Percentiles rank a stretch among this genome's conserved stretches.
These are phyloP conservation scores for Astropecten irregularis DNA, from an alignment of 53 echinoderm and acorn worm genomes.

Conservation along the genomic window DNA sequence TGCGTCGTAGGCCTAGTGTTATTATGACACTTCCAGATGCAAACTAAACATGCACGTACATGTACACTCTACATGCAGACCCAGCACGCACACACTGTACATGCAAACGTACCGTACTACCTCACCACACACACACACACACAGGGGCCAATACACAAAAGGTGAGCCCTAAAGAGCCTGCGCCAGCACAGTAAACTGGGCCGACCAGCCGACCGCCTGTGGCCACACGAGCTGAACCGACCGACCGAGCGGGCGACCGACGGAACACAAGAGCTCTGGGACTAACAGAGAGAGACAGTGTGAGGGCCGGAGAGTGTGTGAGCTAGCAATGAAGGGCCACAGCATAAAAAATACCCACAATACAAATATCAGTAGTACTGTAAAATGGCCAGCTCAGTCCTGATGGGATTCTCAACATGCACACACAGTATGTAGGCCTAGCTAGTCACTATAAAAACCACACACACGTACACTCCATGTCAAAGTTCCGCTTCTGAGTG, in stretches of 20 bases:
- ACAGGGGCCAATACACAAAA: constrained; percentile 46
- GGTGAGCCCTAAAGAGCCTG: constrained; percentile 33
- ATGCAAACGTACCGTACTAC: too few relatives aligned
- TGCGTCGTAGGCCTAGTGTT: constrained; percentile 18
- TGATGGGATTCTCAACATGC: constrained; percentile 37
- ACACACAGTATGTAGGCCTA: constrained; percentile 18
- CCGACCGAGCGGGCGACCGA: not conserved
- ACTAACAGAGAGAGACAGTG: not conserved
- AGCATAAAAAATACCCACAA: constrained; percentile 25
- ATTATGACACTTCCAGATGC: constrained; percentile 35
- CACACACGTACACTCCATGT: constrained; percentile 9
- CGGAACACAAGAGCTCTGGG: not conserved
- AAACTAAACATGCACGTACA: constrained; percentile 40
- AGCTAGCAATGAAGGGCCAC: too few relatives aligned
- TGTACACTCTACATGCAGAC: too few relatives aligned
- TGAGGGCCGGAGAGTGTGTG: not conserved
- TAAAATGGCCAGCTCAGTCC: constrained; percentile 20
- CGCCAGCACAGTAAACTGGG: constrained; percentile 32
- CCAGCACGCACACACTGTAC: too few relatives aligned
- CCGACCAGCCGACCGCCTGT: constrained; percentile 53
- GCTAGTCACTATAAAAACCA: too few relatives aligned
- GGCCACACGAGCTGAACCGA: constrained; percentile 41
- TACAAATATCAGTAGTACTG: constrained; percentile 36
- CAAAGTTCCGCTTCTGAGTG: not conserved
- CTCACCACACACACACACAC: constrained; percentile 26